phyloP scores from a whole-genome alignment of 2,113 vertebrate genomes.

The Microcebus griseorufus region DNA sequence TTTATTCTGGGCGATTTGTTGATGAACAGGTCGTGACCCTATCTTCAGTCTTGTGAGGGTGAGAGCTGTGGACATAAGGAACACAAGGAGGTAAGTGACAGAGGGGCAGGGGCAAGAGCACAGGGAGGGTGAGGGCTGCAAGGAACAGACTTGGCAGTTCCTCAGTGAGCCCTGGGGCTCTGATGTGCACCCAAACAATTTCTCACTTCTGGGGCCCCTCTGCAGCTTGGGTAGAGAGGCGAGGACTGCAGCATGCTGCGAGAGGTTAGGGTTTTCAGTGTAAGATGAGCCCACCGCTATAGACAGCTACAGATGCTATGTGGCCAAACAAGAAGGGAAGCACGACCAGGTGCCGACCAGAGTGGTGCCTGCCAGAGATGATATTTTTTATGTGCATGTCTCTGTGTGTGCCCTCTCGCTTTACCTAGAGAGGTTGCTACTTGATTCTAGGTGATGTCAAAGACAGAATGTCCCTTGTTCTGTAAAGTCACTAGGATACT shows the following conservation, averaged over 20 bases:
- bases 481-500: not conserved
- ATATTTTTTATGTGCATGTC: not conserved
- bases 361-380: not conserved
- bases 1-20: conserved; percentile 15
- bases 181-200: not conserved
- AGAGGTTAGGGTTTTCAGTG: not conserved
- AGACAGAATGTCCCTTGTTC: not conserved
- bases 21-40: not conserved
- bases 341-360: not conserved
- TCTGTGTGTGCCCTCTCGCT: not conserved
- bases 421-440: not conserved
- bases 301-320: not conserved
- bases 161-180: not conserved
- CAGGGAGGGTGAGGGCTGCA: not conserved
- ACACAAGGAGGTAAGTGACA: not conserved
- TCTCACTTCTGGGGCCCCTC: not conserved
- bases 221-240: not conserved
- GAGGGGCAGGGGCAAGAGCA: not conserved
- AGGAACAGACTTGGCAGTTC: not conserved
- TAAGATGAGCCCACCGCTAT: not conserved
- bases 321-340: not conserved
- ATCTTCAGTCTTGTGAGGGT: not conserved
- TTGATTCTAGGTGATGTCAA: not conserved
- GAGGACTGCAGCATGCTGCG: not conserved
- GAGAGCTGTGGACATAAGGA: not conserved